These are phyloP conservation scores for Agrochola lota DNA, from an alignment of 2,888 invertebrate genomes.

Conservation along the genomic window DNA sequence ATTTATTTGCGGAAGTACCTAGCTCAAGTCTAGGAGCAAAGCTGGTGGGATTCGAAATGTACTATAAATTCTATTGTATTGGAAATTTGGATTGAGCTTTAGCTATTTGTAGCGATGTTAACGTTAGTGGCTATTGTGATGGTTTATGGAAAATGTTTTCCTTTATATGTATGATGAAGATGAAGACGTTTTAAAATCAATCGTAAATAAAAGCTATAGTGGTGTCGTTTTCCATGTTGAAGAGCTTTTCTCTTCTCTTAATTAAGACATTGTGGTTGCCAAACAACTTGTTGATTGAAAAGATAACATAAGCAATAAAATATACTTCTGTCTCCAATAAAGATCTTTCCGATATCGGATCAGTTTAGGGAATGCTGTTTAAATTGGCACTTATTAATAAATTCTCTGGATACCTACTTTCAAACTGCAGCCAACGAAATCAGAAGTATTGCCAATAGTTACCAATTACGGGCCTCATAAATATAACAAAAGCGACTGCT, in stretches of 20 bases:
- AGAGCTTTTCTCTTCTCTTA: neutral
- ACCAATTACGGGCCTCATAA: constrained; percentile 56
- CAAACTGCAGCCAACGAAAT: constrained; percentile 37
- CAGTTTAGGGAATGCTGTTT: constrained; percentile 25
- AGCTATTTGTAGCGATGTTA: constrained; percentile 21
- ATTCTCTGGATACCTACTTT: constrained; percentile 35
- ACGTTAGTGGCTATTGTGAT: constrained; percentile 34
- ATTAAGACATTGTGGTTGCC: constrained; percentile 9
- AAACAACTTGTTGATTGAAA: neutral
- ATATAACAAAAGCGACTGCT: constrained; percentile 63
- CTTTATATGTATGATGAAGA: neutral
- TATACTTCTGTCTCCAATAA: neutral
- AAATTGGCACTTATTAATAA: constrained; percentile 45
- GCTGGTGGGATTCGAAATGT: constrained; percentile 28
- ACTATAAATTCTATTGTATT: constrained; percentile 39
- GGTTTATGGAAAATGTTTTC: constrained; percentile 31
- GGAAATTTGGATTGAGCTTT: constrained; percentile 43
- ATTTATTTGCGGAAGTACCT: constrained; percentile 54
- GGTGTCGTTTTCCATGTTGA: neutral
- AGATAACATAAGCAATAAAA: constrained; percentile 8
- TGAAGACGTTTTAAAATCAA: constrained; percentile 8
- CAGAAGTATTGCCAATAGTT: constrained; percentile 53
- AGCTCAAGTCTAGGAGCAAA: constrained; percentile 7
- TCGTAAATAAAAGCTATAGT: neutral
- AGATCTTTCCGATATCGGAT: constrained; percentile 10